Percentiles rank a stretch among this genome's conserved stretches.
Evolutionary conservation across 2,797 vertebrate genomes (phyloP).

Genomic region (Sebastes minor): DNA sequence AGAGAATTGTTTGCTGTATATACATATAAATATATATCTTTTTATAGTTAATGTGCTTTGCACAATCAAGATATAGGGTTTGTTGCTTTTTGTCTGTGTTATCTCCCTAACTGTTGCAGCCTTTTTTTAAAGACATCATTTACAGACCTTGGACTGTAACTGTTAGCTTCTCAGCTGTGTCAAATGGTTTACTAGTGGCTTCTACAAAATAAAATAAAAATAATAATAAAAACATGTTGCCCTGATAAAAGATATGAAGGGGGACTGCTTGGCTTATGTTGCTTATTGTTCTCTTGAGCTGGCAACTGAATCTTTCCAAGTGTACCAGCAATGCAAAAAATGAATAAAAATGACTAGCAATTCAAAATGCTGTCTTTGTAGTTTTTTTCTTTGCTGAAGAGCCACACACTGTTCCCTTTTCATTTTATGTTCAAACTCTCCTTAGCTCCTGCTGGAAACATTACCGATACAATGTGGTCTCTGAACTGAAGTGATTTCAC

Average conservation of each 20-base stretch:
- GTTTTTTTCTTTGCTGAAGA: not conserved
- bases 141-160: conserved; percentile 90
- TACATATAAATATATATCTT: conserved; percentile 90
- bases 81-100: conserved; percentile 89
- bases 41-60: conserved; percentile 95
- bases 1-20: conserved; percentile 97
- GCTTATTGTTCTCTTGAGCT: conserved; percentile 86
- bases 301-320: conserved; percentile 86
- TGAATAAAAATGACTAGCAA: conserved; percentile 82
- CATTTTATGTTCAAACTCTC: not conserved
- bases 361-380: conserved; percentile 25
- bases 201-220: conserved; percentile 69
- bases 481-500: not conserved
- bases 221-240: conserved; percentile 65
- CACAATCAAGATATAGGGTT: conserved; percentile 87
- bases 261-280: conserved; percentile 85
- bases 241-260: conserved; percentile 77
- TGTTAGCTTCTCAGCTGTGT: conserved; percentile 91
- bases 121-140: conserved; percentile 81
- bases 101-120: conserved; percentile 90
- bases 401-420: not conserved
- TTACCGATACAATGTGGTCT: too few relatives aligned
- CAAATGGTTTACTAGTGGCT: conserved; percentile 91
- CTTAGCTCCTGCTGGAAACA: not conserved
- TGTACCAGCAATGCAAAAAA: conserved; percentile 89